Conservation (phyloP, 2,113 vertebrate species). For the Dicerorhinus sumatrensis region DNA sequence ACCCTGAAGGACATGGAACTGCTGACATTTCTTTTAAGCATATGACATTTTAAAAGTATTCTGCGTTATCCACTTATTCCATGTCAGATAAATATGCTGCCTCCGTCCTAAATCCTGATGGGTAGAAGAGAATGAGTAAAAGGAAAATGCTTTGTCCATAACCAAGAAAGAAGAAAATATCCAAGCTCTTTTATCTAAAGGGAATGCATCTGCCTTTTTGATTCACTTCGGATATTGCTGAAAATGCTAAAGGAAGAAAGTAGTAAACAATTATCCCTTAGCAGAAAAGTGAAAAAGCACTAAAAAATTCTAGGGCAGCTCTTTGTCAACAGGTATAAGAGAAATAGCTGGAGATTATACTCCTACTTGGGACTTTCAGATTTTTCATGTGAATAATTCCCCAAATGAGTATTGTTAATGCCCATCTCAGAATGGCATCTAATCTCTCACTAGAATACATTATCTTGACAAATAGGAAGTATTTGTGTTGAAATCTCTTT, state of each 20-base stretch:
- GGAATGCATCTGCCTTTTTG: background rate
- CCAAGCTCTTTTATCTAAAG: background rate
- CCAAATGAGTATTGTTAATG: background rate
- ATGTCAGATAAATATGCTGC: constrained; percentile 13
- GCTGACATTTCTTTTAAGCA: constrained; percentile 49
- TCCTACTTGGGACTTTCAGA: background rate
- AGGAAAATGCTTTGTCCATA: background rate
- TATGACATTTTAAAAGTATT: constrained; percentile 41
- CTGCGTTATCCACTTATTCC: constrained; percentile 30
- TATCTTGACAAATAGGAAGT: constrained; percentile 1
- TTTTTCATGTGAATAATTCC: background rate
- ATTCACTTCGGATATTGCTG: background rate
- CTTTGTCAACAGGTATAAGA: background rate
- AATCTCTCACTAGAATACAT: background rate
- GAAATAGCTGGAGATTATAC: background rate
- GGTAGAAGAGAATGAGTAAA: background rate
- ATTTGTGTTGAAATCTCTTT: background rate
- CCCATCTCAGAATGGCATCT: background rate
- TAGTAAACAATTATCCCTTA: background rate
- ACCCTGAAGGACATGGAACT: background rate
- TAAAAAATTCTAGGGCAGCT: background rate
- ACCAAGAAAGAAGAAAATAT: background rate
- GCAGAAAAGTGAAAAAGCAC: background rate
- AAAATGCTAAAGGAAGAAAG: constrained; percentile 7
- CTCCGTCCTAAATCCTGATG: background rate